Percentiles rank a stretch among this genome's conserved stretches.
phyloP scores from a whole-genome alignment of 2,113 vertebrate species.

The Edolisoma coerulescens region DNA sequence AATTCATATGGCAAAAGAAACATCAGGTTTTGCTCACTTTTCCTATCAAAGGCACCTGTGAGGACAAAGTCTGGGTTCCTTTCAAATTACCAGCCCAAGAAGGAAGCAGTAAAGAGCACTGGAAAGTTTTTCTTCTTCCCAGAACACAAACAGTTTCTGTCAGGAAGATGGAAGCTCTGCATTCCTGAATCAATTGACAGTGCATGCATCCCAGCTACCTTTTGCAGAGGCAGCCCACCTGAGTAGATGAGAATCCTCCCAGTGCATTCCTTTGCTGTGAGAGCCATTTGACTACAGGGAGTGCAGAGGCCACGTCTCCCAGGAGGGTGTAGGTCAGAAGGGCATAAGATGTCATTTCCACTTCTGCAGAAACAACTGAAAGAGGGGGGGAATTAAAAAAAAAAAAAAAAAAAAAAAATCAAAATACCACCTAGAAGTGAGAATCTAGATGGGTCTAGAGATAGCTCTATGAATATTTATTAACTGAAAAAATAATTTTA shows the following conservation, averaged over 20 bases:
- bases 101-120: not conserved
- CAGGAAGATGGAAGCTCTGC: not conserved
- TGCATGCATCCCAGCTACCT: not conserved
- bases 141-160: not conserved
- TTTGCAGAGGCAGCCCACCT: conserved; percentile 64
- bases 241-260: conserved; percentile 92
- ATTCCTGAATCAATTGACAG: not conserved
- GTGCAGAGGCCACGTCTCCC: conserved; percentile 85
- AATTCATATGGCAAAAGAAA: not conserved
- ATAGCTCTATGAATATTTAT: not conserved
- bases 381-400: not conserved
- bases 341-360: conserved; percentile 92
- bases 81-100: not conserved
- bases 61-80: not conserved
- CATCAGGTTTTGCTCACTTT: not conserved
- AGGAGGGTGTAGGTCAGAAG: conserved; percentile 87
- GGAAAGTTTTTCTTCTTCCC: not conserved
- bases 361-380: conserved; percentile 90
- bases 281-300: conserved; percentile 92
- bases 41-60: not conserved
- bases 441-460: not conserved
- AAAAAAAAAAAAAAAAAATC: not conserved
- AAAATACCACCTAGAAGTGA: not conserved
- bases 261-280: conserved; percentile 90
- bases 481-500: not conserved